Evolutionary conservation across 23 tunicate species (phyloP), one percentile per base, ranked within the genome.

Genomic region (Aplidium turbinatum): DNA sequence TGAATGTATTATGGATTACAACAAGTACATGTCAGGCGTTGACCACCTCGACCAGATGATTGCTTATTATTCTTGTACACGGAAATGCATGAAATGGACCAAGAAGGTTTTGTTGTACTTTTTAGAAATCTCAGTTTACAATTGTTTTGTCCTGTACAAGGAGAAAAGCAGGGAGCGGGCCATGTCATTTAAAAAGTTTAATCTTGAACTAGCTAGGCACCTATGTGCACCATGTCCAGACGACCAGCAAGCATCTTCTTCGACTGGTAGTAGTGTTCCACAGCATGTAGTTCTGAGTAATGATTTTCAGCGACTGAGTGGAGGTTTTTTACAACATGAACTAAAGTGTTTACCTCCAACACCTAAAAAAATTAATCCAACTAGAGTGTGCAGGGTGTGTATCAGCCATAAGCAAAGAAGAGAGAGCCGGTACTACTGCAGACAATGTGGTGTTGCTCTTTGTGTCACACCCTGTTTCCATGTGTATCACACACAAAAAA

Each of bases 21-120:
- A 74, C 47, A 57, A 74, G 79, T 25, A 74, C 46, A 74, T 74
- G 69, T 74, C 79, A 7, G 68, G 79, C 33, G 62, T 56, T 7
- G 79, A 74, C 57, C 16, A 31, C 28, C 21, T 74, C 4, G 79
- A 74, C 45, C 79, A 74, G 47, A 51, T 53, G 64, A 74, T 74
- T 57, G 31, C 79, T 19, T 74, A 57, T 68, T 74, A 74, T 35
- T 68, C 69, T 25, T 51, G 11, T 35, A 74, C 79, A 22, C 68
- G 69, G n/a, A 74, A 74, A 55, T 9, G 50, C n/a, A n/a, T 65
- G 24, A 65, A 65, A 65, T 65, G 50, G 72, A 65, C 50, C 20
- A 65, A 65, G 24, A 74, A 74, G 47, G 46, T 74, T 23, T 74
- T 54, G 48, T 74, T 36, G 32, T 74, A 74, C 47, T 35, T 74